These are phyloP conservation scores for Micrasema longulum DNA, from an alignment of 1,140 invertebrate genomes.

Conservation along the genomic window DNA sequence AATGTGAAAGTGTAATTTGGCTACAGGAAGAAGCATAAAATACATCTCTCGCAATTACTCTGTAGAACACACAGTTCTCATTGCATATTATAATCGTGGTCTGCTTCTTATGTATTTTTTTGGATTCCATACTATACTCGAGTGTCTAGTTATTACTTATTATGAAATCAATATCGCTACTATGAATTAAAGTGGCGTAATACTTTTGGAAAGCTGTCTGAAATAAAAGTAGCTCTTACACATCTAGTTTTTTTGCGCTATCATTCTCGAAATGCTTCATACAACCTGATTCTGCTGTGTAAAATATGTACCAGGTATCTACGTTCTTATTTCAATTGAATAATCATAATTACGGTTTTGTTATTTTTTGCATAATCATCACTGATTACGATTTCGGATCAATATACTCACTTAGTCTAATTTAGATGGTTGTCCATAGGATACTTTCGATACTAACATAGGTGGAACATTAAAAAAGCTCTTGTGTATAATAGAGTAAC, in stretches of 20 bases:
- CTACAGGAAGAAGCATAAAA: not conserved
- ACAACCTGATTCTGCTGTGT: not conserved
- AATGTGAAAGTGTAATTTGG: not conserved
- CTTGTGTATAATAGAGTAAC: not conserved
- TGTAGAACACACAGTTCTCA: too few species aligned
- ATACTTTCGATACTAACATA: not conserved
- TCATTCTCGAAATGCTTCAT: conserved; percentile 2
- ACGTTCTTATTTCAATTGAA: conserved; percentile 3
- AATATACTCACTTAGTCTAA: conserved; percentile 19
- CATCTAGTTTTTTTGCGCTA: not conserved
- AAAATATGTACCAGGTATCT: too few species aligned
- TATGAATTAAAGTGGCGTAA: not conserved
- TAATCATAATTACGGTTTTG: conserved; percentile 7
- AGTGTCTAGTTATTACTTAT: too few species aligned
- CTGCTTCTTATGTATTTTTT: too few species aligned
- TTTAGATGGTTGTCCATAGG: conserved; percentile 19
- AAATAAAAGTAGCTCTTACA: not conserved
- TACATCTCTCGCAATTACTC: too few species aligned
- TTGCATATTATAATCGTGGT: too few species aligned
- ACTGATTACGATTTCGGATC: conserved; percentile 17
- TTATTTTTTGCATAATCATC: conserved; percentile 34
- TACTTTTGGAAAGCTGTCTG: not conserved
- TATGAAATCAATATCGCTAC: conserved; percentile 8
- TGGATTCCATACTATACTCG: too few species aligned
- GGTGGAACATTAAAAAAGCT: too few species aligned